Base-by-base conservation (phyloP, 2,888 invertebrate genomes). In the Julus scandinavius region DNA sequence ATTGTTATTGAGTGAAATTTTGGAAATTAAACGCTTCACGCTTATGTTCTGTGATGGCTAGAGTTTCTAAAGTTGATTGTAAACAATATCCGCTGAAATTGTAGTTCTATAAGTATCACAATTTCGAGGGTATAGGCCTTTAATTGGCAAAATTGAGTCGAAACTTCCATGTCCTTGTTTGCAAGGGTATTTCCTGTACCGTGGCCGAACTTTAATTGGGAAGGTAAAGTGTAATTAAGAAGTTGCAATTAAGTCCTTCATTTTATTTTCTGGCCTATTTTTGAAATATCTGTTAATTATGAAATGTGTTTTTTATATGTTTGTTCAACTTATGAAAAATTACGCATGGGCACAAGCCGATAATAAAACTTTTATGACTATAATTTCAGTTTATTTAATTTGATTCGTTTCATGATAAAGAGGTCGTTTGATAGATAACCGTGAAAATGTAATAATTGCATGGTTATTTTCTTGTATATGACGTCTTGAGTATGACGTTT, bases 341-440 rank as follows among this genome's bases (percentile, higher is more conserved):
- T n/a, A 63, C 63, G 63, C 63, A 63, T 63, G 63, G 63, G n/a
- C 6, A n/a, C 63, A 63, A n/a, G n/a, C 17, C 63, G 17, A 17
- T 17, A 63, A 63, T 63, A 63, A 63, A 63, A 63, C 11, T 17
- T 63, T 63, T 63, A 63, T n/a, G 2, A n/a, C 63, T 3, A 63
- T 20, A 17, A 63, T 63, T 63, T n/a, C n/a, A 63, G 63, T n/a
- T 63, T 58, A 58, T 58, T 58, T 63, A 63, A 63, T 63, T 63
- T 63, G 63, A n/a, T 63, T 63, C 63, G n/a, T 63, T 63, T n/a
- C 0, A n/a, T 63, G 63, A 63, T 63, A 63, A 54, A 63, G 63
- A 63, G n/a, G 63, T 63, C 7, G 63, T 63, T 63, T 63, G n/a
- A n/a, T 1, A 63, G 63, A 63, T 63, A 63, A 63, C 63, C 63